Base-by-base conservation (phyloP, 2,888 invertebrate species). In the Sclerodermus sp. region DNA sequence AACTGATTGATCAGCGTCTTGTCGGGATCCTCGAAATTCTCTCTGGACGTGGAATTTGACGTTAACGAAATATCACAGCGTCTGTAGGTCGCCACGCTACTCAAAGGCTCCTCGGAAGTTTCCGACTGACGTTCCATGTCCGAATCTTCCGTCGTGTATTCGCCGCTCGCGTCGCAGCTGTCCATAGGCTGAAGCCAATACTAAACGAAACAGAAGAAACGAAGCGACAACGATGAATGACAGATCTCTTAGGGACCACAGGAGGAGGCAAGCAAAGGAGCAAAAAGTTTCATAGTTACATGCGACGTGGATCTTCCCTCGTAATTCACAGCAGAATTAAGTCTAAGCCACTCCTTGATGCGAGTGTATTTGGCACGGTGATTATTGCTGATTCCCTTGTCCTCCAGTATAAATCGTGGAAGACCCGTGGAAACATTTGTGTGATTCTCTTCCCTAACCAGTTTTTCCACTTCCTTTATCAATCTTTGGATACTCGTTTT, bases 121-220 rank as follows among this genome's bases (percentile, higher is more conserved):
- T 88, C 83, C 0, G 90, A 89, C 42, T 85, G 86, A 31, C 79
- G 79, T 55, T 88, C 89, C 52, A 87, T 88, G 71, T 86, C 86
- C 42, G 85, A 85, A 70, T 89, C 89, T 44, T 82, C 83, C 6
- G 89, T 89, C 38, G 93, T 93, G 62, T 91, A 92, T 79, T 93
- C 93, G 12, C 92, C 91, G 51, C 93, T 93, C 0, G 93, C 93
- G 74, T 93, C 93, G 76, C 92, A 93, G 77, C 87, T 89, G 74
- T 89, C 89, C 48, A 85, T 82, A 42, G 85, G 83, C 81, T 85
- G 79, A n/a, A 60, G 55, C 57, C 64, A 67, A 50, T 58, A 58
- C 62, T 64, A 42, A n/a, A 30, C 12, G 32, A 47, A 45, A 50
- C 18, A n/a, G 31, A 49, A 40, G 44, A 47, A 48, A 50, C 40